Base-by-base conservation (phyloP, 1,140 invertebrate genomes). In the Sinonovacula constricta region DNA sequence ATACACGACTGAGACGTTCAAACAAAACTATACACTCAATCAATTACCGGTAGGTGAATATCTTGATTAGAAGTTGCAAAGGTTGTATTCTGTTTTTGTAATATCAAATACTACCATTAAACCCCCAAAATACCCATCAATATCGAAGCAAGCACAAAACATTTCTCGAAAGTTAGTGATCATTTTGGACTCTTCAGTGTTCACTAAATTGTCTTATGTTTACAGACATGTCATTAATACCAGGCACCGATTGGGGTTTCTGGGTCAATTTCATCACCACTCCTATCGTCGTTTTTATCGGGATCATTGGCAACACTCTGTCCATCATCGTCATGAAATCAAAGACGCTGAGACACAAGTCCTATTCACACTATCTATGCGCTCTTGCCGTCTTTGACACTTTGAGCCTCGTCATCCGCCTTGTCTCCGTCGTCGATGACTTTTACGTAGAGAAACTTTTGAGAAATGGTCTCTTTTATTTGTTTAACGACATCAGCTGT, bases 171-270 rank as follows among this genome's bases (percentile, higher is more conserved):
- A n/a, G n/a, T n/a, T n/a, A n/a, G n/a, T n/a, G n/a, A n/a, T n/a
- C n/a, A n/a, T n/a, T n/a, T n/a, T n/a, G n/a, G n/a, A n/a, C n/a
- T n/a, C n/a, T n/a, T n/a, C n/a, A n/a, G n/a, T n/a, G n/a, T n/a
- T n/a, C n/a, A n/a, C n/a, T n/a, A n/a, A n/a, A n/a, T n/a, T n/a
- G n/a, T n/a, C n/a, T n/a, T n/a, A n/a, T n/a, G n/a, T n/a, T n/a
- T n/a, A n/a, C n/a, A n/a, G n/a, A n/a, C n/a, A n/a, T n/a, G n/a
- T n/a, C n/a, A n/a, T n/a, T n/a, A n/a, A n/a, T n/a, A n/a, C n/a
- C n/a, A n/a, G n/a, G n/a, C n/a, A n/a, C n/a, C n/a, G 30, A 67
- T 56, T 85, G 85, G 85, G 84, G 85, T n/a, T 87, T 80, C 67
- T 82, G 85, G 71, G n/a, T 83, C n/a, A 77, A 85, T 26, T 74